Evolutionary conservation across 2,113 vertebrate genomes (phyloP), one percentile per base, ranked within the genome.

Genomic region (Gymnocephalus cernua): DNA sequence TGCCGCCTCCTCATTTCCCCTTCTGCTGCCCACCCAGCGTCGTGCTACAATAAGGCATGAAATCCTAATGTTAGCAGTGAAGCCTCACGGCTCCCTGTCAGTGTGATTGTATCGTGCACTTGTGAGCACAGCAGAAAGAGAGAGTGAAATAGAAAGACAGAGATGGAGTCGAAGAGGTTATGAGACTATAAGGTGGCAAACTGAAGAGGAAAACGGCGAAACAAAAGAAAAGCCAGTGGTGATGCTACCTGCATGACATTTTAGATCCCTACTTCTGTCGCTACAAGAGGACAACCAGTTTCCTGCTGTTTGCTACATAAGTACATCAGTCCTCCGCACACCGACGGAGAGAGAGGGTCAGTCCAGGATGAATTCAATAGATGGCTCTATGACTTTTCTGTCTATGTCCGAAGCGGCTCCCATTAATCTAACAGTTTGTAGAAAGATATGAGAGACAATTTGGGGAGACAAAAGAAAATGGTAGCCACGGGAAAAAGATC

Each of bases 381-480:
- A 86, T 80, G 83, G 78, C 84, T 84, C 65, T 59, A 74, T 88
- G 47, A 82, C 75, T 79, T 73, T 80, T 90, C 61, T 77, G 81
- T 80, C 66, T 35, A 69, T 54, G 35, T 78, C 79, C 82, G 82
- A 65, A 89, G 62, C 65, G 68, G 67, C 47, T 79, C 73, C 78
- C 67, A 82, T 91, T 89, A 86, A 88, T 78, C 48, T 74, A 54
- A 72, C 76, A 61, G 78, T 86, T 62, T 53, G 50, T 65, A 74
- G 62, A 80, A 69, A 68, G 65, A 86, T 69, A 81, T 62, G 82
- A 70, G 41, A 47, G 65, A 63, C 70, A 66, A 62, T 78, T 78
- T 78, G 63, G 18, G 6, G 25, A 4, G 44, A 14, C 62, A 61
- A 16, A 25, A 59, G 25, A 67, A 75, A 71, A 64, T 63, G 1